Conservation (phyloP, 2,797 vertebrate species). For the Notoglanidium macrostoma region DNA sequence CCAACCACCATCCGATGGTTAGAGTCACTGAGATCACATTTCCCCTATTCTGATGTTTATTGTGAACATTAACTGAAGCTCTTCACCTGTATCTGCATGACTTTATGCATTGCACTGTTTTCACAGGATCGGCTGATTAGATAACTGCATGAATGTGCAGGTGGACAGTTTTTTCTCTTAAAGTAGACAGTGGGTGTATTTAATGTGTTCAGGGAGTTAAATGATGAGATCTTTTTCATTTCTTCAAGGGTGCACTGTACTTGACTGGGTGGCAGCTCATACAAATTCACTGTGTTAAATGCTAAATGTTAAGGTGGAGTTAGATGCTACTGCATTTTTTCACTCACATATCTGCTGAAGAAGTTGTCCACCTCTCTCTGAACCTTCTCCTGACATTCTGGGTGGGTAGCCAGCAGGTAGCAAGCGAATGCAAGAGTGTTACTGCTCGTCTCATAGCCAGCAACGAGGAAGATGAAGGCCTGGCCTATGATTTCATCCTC, state of each 20-base stretch:
- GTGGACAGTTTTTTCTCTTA: neutral
- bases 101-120: too few relatives aligned
- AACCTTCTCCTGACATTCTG: conserved; percentile 80
- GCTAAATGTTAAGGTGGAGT: too few relatives aligned
- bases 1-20: too few relatives aligned
- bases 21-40: too few relatives aligned
- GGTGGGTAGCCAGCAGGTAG: conserved; percentile 86
- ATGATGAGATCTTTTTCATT: neutral
- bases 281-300: neutral
- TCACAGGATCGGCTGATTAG: too few relatives aligned
- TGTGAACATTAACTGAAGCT: too few relatives aligned
- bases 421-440: conserved; percentile 86
- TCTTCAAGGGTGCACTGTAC: conserved; percentile 64
- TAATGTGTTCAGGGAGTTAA: neutral
- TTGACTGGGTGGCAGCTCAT: conserved; percentile 81
- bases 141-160: too few relatives aligned
- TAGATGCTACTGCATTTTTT: too few relatives aligned
- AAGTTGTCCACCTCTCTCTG: conserved; percentile 86
- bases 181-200: neutral
- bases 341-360: conserved; percentile 83
- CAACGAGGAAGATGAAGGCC: conserved; percentile 88
- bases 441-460: conserved; percentile 89
- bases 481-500: conserved; percentile 92
- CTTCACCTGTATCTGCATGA: too few relatives aligned
- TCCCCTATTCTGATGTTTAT: too few relatives aligned